Evolutionary conservation across 2,113 vertebrate genomes (phyloP).

Genomic region (cattle (Bos taurus)): DNA sequence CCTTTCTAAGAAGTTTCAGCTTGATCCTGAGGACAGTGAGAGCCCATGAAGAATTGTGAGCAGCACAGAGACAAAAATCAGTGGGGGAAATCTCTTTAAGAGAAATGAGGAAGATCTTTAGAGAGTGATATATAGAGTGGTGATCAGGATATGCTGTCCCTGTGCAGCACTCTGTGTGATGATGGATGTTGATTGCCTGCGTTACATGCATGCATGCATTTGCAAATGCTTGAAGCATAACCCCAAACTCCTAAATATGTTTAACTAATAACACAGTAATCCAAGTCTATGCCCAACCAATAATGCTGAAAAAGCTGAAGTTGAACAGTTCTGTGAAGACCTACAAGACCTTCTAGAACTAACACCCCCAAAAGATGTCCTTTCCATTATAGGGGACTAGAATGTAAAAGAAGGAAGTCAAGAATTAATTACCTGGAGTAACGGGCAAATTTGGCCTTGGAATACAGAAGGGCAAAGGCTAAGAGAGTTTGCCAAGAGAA

Average conservation of each 20-base stretch:
- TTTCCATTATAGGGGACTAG: background rate
- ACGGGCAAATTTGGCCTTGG: background rate
- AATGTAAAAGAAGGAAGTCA: background rate
- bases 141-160: background rate
- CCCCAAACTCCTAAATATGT: background rate
- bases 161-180: background rate
- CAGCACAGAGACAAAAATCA: background rate
- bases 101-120: background rate
- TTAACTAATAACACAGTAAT: background rate
- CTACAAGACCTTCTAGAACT: background rate
- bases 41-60: background rate
- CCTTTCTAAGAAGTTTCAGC: background rate
- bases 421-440: background rate
- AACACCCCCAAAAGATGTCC: background rate
- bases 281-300: background rate
- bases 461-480: background rate
- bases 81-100: background rate
- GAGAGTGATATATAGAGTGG: background rate
- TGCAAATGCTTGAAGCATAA: background rate
- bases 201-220: background rate
- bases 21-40: background rate
- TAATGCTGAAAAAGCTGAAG: background rate
- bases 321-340: background rate
- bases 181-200: background rate
- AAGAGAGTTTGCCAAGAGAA: background rate